phyloP scores from a whole-genome alignment of 2,888 invertebrate genomes.

The Globia sparganii region DNA sequence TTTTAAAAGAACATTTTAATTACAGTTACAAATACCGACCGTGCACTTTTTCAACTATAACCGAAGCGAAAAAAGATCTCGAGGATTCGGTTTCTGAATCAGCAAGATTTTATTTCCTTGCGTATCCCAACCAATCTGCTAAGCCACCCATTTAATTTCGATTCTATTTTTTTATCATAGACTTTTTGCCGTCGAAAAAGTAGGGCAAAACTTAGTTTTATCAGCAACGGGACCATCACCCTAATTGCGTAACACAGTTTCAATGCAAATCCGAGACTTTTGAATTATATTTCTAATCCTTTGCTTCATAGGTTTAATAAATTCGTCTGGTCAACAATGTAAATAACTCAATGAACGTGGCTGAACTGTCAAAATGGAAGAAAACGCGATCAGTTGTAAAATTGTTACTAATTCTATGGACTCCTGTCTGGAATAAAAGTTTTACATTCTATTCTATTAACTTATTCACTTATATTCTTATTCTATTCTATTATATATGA shows the following conservation, averaged over 20 bases:
- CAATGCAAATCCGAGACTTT: neutral
- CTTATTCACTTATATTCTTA: no score
- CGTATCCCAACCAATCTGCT: neutral
- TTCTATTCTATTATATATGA: no score
- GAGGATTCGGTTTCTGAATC: slow-evolving; percentile 21
- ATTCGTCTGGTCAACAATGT: neutral
- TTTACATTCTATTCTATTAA: no score
- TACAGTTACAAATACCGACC: slow-evolving; percentile 1
- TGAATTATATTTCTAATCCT: neutral
- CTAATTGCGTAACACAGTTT: neutral
- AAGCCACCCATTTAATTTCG: neutral
- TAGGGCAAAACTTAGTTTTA: no score
- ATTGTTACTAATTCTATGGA: no score
- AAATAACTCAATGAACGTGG: no score
- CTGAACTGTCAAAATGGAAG: no score
- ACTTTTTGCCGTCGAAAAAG: no score
- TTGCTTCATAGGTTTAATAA: neutral
- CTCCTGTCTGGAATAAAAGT: no score
- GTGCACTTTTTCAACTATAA: slow-evolving; percentile 5
- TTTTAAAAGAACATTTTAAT: slow-evolving; percentile 8
- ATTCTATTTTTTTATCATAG: neutral
- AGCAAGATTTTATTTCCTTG: slow-evolving; percentile 28
- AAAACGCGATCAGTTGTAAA: no score
- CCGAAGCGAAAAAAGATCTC: slow-evolving; percentile 11
- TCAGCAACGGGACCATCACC: neutral